A percentile compares a stretch with the other conserved stretches of the same genome.
phyloP scores from a whole-genome alignment of 2,113 vertebrate species.

The Mellivora capensis region DNA sequence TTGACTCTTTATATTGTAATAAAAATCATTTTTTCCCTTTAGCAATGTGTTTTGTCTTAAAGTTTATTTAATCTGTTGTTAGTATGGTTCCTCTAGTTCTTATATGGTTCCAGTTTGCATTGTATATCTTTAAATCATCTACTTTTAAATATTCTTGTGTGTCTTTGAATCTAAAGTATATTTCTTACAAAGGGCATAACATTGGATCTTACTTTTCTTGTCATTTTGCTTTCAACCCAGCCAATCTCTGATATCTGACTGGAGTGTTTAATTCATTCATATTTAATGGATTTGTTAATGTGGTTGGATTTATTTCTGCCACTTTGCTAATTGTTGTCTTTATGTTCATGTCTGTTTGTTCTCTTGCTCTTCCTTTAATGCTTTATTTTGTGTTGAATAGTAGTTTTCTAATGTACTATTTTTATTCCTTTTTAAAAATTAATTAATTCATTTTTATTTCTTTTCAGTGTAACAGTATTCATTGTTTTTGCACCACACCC shows the following conservation, averaged over 20 bases:
- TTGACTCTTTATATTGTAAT: background rate
- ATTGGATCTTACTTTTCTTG: background rate
- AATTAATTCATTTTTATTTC: no score
- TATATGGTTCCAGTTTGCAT: accelerated
- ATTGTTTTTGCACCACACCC: no score
- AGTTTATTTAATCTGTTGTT: no score
- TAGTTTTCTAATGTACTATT: background rate
- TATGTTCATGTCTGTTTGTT: background rate
- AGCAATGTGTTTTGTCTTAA: background rate
- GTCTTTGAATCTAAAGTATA: background rate
- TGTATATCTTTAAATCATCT: background rate
- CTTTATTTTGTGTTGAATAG: background rate
- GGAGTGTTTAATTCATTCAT: background rate
- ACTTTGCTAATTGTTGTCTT: background rate
- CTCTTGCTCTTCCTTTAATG: background rate
- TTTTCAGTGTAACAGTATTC: no score
- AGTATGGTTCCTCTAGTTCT: accelerated
- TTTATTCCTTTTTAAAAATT: background rate
- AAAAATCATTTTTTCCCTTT: background rate
- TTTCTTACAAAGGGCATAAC: background rate
- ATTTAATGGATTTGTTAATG: background rate
- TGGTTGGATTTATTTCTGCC: accelerated
- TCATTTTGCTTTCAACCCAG: background rate
- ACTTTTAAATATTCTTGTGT: background rate
- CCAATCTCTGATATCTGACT: background rate